Percentiles rank a stretch among this genome's conserved stretches.
Conservation (phyloP, 2,113 vertebrate species). For the Lophotis ruficrista region DNA sequence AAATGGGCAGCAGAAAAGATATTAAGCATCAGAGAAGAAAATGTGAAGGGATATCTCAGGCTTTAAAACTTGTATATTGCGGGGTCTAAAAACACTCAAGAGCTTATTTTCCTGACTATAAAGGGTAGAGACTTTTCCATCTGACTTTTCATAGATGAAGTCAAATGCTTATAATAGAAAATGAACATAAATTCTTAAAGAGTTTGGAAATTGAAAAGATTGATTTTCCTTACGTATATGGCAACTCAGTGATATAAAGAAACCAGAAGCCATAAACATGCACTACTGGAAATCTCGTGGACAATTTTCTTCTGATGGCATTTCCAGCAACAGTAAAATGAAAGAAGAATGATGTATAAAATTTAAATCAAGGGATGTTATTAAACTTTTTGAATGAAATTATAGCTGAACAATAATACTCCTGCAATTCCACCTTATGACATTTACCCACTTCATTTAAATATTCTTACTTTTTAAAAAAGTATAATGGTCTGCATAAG, state of each 20-base stretch:
- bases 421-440: neutral
- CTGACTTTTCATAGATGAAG: neutral
- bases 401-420: neutral
- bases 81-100: neutral
- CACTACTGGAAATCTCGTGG: neutral
- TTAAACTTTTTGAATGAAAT: neutral
- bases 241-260: neutral
- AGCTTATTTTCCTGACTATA: neutral
- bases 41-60: neutral
- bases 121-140: neutral
- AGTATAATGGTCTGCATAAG: neutral
- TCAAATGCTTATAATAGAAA: neutral
- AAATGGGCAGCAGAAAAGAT: neutral
- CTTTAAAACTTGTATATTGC: neutral
- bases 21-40: neutral
- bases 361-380: neutral
- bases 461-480: neutral
- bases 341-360: neutral
- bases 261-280: neutral
- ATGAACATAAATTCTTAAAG: neutral
- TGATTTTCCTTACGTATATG: neutral
- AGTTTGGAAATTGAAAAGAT: constrained; percentile 12
- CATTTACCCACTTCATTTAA: neutral
- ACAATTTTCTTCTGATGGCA: constrained; percentile 1
- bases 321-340: constrained; percentile 45